These are phyloP conservation scores for Radopholus similis DNA, from an alignment of 1,140 invertebrate genomes.

Conservation along the genomic window DNA sequence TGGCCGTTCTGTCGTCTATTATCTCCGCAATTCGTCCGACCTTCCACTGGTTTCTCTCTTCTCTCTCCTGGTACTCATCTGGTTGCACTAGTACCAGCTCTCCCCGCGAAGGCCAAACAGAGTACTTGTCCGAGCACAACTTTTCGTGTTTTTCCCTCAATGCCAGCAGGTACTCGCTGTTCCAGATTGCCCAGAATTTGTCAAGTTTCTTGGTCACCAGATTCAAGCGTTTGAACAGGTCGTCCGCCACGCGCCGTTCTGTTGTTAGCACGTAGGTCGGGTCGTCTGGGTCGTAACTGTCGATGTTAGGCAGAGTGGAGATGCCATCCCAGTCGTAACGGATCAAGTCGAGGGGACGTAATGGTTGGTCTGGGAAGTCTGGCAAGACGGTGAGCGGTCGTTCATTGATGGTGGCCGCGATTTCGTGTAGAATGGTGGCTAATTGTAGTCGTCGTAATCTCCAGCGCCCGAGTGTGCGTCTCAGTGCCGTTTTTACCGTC, in stretches of 20 bases:
- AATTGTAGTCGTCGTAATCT: neutral
- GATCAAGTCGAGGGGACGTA: neutral
- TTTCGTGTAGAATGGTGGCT: neutral
- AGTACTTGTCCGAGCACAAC: no score
- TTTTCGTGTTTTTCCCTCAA: no score
- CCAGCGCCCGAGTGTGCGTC: neutral
- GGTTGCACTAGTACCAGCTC: no score
- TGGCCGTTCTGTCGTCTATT: no score
- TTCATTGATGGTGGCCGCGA: neutral
- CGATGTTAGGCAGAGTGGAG: neutral
- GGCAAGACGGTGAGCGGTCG: slow-evolving; percentile 1
- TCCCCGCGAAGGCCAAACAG: no score
- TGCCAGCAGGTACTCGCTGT: neutral
- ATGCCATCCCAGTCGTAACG: neutral
- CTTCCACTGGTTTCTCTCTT: no score
- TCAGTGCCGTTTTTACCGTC: neutral
- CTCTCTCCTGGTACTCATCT: no score
- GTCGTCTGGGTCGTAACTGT: neutral
- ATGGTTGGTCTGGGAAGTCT: neutral
- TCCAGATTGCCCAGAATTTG: slow-evolving; percentile 3
- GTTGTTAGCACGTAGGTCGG: neutral
- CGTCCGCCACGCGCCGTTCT: neutral
- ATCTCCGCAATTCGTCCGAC: no score
- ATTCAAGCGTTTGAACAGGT: neutral
- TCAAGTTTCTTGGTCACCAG: neutral